Conservation (phyloP, 1,140 invertebrate genomes). For the Eubasilissa regina region DNA sequence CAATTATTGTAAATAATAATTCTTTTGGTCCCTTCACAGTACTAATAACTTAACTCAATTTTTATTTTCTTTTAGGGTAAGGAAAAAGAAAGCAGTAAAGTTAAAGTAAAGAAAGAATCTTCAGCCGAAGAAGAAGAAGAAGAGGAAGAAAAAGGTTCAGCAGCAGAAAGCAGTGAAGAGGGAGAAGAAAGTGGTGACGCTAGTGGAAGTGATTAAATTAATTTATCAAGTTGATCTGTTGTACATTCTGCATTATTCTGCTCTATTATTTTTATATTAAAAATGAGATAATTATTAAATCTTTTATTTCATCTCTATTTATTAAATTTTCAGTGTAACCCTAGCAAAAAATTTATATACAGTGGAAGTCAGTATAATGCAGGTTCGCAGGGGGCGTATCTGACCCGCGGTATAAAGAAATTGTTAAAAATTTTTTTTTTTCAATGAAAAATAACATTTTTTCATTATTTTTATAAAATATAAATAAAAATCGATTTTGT, state of each 20-base stretch:
- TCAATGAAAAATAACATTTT: too few species aligned
- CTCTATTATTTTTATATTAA: conserved; percentile 6
- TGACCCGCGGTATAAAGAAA: too few species aligned
- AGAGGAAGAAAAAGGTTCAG: conserved; percentile 49
- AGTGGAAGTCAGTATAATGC: too few species aligned
- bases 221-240: neutral
- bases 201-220: conserved; percentile 53
- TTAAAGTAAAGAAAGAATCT: conserved; percentile 53
- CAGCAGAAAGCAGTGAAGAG: conserved; percentile 36
- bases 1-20: too few species aligned
- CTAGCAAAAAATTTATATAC: too few species aligned
- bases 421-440: too few species aligned
- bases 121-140: conserved; percentile 49
- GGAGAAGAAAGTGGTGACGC: conserved; percentile 36
- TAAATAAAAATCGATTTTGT: too few species aligned
- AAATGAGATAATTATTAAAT: neutral
- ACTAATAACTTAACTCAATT: neutral
- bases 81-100: conserved; percentile 64
- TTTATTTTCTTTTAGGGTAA: conserved; percentile 23
- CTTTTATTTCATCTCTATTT: too few species aligned
- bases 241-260: conserved; percentile 1
- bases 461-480: too few species aligned
- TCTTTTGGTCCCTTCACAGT: too few species aligned
- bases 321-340: neutral
- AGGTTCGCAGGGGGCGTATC: too few species aligned